Evolutionary conservation across 2,888 invertebrate species (phyloP).

Genomic region (Steinernema hermaphroditum): DNA sequence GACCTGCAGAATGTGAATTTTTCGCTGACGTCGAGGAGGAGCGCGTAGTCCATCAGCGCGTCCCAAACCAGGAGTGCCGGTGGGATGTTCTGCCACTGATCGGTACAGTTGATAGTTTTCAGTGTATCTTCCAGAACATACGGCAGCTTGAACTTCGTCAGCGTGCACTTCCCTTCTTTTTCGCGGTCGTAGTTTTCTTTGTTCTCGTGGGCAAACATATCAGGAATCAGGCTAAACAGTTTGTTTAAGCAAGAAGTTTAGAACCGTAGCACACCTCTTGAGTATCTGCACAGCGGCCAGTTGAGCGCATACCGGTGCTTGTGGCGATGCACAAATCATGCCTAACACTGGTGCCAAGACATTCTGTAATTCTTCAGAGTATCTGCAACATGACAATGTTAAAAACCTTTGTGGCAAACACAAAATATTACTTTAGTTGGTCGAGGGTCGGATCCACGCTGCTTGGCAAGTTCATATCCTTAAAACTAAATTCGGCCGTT

Average conservation of each 20-base stretch:
- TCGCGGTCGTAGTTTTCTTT: neutral
- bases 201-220: conserved; percentile 23
- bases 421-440: neutral
- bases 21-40: conserved; percentile 26
- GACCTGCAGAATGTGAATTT: conserved; percentile 20
- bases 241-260: neutral
- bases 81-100: conserved; percentile 9
- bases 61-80: conserved; percentile 29
- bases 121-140: neutral
- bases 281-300: conserved; percentile 14
- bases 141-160: neutral
- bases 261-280: neutral
- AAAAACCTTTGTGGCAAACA: neutral
- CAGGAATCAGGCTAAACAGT: neutral
- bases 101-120: too few relatives aligned
- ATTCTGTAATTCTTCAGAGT: conserved; percentile 9
- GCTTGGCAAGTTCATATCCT: neutral
- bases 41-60: conserved; percentile 32
- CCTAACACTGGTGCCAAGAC: neutral
- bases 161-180: neutral
- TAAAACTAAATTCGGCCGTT: neutral
- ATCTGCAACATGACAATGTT: neutral
- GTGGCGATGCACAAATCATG: neutral
- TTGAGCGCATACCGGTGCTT: neutral
- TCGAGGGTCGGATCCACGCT: conserved; percentile 5